Evolutionary conservation across 2,797 vertebrate genomes (phyloP).

Genomic region (Lepidocolaptes lacrymiger): DNA sequence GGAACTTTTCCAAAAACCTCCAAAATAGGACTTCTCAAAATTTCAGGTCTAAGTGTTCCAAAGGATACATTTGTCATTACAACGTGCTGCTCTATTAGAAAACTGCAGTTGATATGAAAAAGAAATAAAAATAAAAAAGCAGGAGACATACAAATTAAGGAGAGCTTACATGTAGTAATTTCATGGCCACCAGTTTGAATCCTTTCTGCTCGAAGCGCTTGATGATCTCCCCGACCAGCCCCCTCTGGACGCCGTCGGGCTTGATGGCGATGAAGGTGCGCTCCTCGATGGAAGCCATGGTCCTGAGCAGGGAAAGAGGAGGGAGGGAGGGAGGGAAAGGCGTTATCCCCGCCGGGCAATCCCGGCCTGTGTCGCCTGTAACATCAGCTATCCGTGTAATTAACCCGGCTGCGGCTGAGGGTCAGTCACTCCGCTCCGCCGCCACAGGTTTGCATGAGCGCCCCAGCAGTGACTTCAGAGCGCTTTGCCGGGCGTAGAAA

Average conservation of each 20-base stretch:
- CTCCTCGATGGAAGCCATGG: constrained; percentile 80
- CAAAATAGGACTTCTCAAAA: background rate
- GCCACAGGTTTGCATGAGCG: accelerated
- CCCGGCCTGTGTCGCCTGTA: background rate
- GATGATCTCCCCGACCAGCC: constrained; percentile 91
- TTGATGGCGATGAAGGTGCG: constrained; percentile 94
- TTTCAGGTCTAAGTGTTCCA: background rate
- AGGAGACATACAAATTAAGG: background rate
- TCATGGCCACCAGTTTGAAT: constrained; percentile 90
- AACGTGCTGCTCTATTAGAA: background rate
- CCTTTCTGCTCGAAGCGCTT: constrained; percentile 91
- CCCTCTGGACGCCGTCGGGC: constrained; percentile 91
- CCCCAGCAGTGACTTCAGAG: background rate
- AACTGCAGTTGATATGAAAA: background rate
- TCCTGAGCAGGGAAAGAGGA: background rate
- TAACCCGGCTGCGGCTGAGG: background rate
- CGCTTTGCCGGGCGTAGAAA: accelerated
- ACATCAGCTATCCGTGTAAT: background rate
- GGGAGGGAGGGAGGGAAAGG: background rate
- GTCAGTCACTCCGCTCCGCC: accelerated
- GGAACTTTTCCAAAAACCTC: constrained; percentile 35
- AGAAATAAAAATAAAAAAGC: background rate
- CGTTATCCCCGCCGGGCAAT: background rate
- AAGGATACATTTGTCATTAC: accelerated
- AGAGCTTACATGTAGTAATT: constrained; percentile 82